Base-by-base conservation (phyloP, 2,797 vertebrate genomes). In the Pteronotus mesoamericanus region DNA sequence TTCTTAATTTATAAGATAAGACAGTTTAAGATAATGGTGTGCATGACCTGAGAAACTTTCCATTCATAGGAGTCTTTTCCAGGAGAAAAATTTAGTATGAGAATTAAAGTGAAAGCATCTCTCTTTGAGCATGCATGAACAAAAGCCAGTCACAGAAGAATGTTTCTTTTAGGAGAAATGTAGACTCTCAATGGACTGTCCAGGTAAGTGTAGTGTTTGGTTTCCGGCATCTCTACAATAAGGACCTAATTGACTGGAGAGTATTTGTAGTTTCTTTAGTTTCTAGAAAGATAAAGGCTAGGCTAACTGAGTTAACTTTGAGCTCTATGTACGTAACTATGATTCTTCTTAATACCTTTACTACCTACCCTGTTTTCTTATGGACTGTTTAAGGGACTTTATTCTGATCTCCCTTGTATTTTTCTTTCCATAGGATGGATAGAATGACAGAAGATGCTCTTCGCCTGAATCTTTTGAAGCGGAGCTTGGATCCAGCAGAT, bases 361-460 rank as follows among this genome's bases (percentile, higher is more conserved):
- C 32, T 46, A 75, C 21, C 21, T 32, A 55, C 6, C n/a, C 7
- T 88, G 48, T 66, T 74, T 44, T 37, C 14, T 71, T 82, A 5
- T 26, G 5, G 15, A 68, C 18, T 83, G 42, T 57, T 88, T 78
- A 91, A 75, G 22, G 6, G 14, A 24, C 37, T 88, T 94, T 51
- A 85, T 75, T 90, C 86, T 95, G 66, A 91, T 89, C 39, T 91
- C n/a, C 87, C 15, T 46, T 59, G 6, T 89, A 16, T 34, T 53
- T 85, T 85, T 16, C 0, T 87, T 72, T 34, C 34, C 66, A 0
- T 89, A 99, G 99, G 98, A 99, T 99, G 99, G 99, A 99, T 98
- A 99, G 99, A 94, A 99, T 99, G 99, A 99, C 99, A 26, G 99
- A 99, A 98, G 99, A 99, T 95, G 99, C 99, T 21, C 98, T 99